Evolutionary conservation across 2,888 invertebrate genomes (phyloP).

Genomic region (Agrotis puta): DNA sequence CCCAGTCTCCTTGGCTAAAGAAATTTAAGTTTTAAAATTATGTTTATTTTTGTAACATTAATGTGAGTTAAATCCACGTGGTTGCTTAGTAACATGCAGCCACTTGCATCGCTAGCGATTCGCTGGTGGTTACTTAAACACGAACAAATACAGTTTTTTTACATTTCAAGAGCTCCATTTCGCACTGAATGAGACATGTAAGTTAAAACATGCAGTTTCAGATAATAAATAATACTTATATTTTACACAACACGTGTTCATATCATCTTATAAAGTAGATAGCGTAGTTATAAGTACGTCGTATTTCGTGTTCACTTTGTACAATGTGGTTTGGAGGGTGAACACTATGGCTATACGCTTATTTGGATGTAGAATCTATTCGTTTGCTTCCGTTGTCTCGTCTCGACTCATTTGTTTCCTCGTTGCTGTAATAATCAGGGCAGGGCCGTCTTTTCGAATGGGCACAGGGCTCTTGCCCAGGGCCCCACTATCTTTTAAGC

Average conservation of each 20-base stretch:
- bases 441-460: too few species aligned
- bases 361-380: background rate
- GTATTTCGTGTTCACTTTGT: constrained; percentile 14
- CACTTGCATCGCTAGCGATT: background rate
- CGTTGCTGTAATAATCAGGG: background rate
- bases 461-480: too few species aligned
- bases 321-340: constrained; percentile 25
- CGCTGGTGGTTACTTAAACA: too few species aligned
- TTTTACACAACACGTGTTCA: constrained; percentile 63
- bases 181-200: constrained; percentile 4
- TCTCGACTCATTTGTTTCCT: too few species aligned
- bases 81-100: background rate
- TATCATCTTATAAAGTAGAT: constrained; percentile 69
- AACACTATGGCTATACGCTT: background rate
- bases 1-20: too few species aligned
- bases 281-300: constrained; percentile 24
- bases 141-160: too few species aligned
- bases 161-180: background rate
- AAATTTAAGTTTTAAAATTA: too few species aligned
- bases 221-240: constrained; percentile 1
- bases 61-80: background rate
- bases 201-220: background rate
- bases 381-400: too few species aligned
- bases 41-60: background rate
- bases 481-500: too few species aligned